Base-by-base conservation (phyloP, 2,888 invertebrate species). In the Chymomyza fuscimana region DNA sequence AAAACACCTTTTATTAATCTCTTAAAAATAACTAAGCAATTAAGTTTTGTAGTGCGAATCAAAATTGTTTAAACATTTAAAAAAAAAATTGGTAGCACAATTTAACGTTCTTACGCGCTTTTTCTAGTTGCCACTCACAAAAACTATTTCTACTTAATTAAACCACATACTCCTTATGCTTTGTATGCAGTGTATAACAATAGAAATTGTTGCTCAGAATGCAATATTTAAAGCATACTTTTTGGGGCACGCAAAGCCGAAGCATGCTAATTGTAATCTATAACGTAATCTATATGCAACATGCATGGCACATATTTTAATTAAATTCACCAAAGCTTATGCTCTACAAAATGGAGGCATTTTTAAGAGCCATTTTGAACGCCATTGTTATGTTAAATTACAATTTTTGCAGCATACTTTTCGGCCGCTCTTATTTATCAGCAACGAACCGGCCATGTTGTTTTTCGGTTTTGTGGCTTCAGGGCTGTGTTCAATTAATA, bases 231-330 rank as follows among this genome's bases (percentile, higher is more conserved):
- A 12, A n/a, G 22, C 36, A 40, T 36, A 54, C 19, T 54, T 54
- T 54, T 22, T 22, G 32, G 58, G 19, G 25, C 36, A 60, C 32
- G 32, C 40, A 46, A 46, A 46, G 9, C 40, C 40, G 12, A 46
- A 10, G 40, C 40, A 46, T 46, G 32, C 16, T n/a, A 72, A 71
- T 58, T 72, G 81, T 76, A 73, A 82, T 85, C 78, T 78, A 71
- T 77, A 72, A 54, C 71, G 78, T 76, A 73, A 82, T 85, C 78
- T 78, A 71, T 77, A 25, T 19, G 72, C 62, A 65, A 67, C 64
- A 80, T 78, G 74, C 80, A 80, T 67, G 72, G 73, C 75, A 87
- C 82, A 82, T 80, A 83, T 83, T 82, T 82, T 85, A 83, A 83
- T 83, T 83, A 80, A 83, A 78, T 54, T 54, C 22, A n/a, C 2